phyloP scores from a whole-genome alignment of 2,797 vertebrate genomes.

The Pteronotus mesoamericanus region DNA sequence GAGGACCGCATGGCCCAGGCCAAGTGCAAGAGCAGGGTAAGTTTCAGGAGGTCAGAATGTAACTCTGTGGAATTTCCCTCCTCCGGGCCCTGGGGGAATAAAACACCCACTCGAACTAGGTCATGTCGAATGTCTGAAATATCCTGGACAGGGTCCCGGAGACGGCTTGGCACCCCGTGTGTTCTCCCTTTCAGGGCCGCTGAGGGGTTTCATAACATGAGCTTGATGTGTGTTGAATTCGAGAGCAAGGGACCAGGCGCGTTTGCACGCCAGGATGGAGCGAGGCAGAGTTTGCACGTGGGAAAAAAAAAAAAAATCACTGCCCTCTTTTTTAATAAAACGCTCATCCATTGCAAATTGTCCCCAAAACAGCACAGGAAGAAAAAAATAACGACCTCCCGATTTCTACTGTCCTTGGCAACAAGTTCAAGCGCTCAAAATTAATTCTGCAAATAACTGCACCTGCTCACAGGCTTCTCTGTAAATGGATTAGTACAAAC shows the following conservation, averaged over 20 bases:
- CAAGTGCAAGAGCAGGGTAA: background rate
- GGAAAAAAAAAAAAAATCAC: background rate
- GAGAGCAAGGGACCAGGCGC: background rate
- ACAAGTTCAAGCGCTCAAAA: conserved; percentile 29
- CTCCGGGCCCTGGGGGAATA: background rate
- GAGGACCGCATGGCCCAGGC: background rate
- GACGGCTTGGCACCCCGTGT: background rate
- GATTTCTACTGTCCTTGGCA: background rate
- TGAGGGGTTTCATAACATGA: conserved; percentile 30
- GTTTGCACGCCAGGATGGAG: background rate
- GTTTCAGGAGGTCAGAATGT: conserved; percentile 34
- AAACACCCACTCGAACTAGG: background rate
- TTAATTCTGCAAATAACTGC: conserved; percentile 48
- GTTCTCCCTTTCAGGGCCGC: background rate
- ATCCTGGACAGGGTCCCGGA: background rate
- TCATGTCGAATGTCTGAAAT: conserved; percentile 40
- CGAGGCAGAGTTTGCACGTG: background rate
- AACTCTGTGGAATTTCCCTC: background rate
- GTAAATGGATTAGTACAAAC: background rate
- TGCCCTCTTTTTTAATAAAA: conserved; percentile 34
- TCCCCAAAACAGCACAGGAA: conserved; percentile 9
- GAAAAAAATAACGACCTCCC: background rate
- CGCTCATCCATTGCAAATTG: background rate
- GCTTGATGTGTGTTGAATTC: background rate
- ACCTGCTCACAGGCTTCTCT: background rate